phyloP scores from a whole-genome alignment of 2,113 vertebrate genomes.

The Albula goreensis region DNA sequence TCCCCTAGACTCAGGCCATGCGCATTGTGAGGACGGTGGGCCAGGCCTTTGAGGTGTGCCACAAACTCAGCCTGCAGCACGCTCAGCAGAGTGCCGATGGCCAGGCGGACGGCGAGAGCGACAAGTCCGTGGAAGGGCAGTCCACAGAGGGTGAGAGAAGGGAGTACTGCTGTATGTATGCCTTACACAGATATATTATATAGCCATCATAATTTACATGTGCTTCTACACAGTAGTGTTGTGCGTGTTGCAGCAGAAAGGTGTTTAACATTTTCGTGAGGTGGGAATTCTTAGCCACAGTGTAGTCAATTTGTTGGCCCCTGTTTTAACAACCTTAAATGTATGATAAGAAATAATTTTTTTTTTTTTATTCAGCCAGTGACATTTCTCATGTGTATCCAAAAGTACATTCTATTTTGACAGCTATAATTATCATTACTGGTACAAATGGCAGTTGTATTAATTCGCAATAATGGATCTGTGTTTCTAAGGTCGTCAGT shows the following conservation, averaged over 20 bases:
- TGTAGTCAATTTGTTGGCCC: neutral
- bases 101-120: constrained; percentile 70
- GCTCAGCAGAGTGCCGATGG: constrained; percentile 73
- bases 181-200: too few species aligned
- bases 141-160: constrained; percentile 61
- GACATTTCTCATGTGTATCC: too few species aligned
- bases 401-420: too few species aligned
- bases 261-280: neutral
- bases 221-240: neutral
- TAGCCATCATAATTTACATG: neutral
- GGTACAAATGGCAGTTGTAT: neutral
- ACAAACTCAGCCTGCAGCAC: constrained; percentile 82
- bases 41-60: constrained; percentile 85
- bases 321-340: too few species aligned
- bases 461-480: neutral
- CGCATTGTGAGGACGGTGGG: constrained; percentile 79
- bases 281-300: neutral
- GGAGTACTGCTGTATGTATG: too few species aligned
- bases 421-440: neutral
- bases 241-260: neutral
- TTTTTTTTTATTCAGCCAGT: too few species aligned
- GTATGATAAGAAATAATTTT: too few species aligned
- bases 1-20: constrained; percentile 77
- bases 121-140: constrained; percentile 70
- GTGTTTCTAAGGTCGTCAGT: constrained; percentile 58